Base-by-base conservation (phyloP, 2,888 invertebrate genomes). In the Thymelicus lineola region DNA sequence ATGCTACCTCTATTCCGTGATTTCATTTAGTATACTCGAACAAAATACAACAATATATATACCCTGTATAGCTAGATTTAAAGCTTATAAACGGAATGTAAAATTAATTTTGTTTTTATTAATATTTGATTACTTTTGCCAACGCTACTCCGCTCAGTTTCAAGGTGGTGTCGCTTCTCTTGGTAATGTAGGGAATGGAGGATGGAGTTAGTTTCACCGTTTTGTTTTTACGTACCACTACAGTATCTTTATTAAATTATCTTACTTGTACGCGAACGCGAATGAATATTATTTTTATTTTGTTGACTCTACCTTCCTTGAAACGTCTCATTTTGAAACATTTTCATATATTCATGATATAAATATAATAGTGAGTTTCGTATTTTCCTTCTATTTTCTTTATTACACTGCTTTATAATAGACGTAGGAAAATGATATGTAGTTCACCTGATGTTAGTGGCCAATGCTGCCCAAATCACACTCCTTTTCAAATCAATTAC, bases 141-240 rank as follows among this genome's bases (percentile, higher is more conserved):
- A 35, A 67, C 67, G 53, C 28, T 67, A 67, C 61, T 1, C 60
- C 14, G 14, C 60, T 60, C 60, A 60, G 53, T 45, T 45, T 61
- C 53, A 53, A 61, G 61, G 61, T 66, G 38, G 60, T 67, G 67
- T 67, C 60, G 60, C 61, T 35, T 45, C 45, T 53, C 53, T 53
- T 53, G 53, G 20, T 50, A 50, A 50, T 28, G 28, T 38, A 42
- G 17, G 17, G 50, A n/a, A 7, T 42, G 35, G 53, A 65, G 64
- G 55, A 7, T 42, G 35, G 53, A 65, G 55, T 20, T 48, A 62
- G 48, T 20, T 65, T 14, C 38, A 45, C 36, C 53, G 17, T 64
- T 42, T 42, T 55, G 14, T 55, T 55, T 64, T 38, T 55, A 36
- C 38, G 58, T 58, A 35, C 55, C 12, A 35, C 53, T 55, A 50